phyloP scores from a whole-genome alignment of 2,113 vertebrate species.

The Cyphomyrus plagiostoma region DNA sequence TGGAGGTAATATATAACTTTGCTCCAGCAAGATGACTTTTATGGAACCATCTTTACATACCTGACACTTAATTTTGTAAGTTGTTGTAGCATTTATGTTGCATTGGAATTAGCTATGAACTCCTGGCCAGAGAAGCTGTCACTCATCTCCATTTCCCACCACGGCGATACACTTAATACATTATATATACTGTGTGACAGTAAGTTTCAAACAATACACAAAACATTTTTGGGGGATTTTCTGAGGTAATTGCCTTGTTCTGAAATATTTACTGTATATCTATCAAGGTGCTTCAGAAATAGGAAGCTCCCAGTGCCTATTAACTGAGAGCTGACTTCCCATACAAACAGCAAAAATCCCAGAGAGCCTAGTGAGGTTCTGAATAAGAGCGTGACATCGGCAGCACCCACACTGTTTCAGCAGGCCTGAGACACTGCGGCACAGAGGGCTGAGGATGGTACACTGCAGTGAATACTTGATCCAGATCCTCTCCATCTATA shows the following conservation, averaged over 20 bases:
- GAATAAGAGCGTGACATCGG: background rate
- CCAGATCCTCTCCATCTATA: background rate
- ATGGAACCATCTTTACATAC: background rate
- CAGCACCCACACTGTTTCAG: background rate
- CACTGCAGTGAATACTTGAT: background rate
- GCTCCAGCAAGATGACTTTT: background rate
- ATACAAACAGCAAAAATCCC: background rate
- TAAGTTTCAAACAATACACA: background rate
- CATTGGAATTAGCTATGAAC: background rate
- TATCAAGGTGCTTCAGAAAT: background rate
- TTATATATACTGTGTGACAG: background rate
- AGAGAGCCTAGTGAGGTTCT: background rate
- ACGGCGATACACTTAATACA: background rate
- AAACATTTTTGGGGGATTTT: background rate
- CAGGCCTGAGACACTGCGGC: background rate
- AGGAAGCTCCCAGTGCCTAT: background rate
- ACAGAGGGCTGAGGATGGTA: background rate
- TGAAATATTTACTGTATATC: background rate
- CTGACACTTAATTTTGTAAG: background rate
- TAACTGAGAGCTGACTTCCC: background rate
- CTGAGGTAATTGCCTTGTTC: background rate
- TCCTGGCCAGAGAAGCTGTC: background rate
- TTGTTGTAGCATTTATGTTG: background rate
- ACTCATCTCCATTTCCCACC: background rate
- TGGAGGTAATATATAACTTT: background rate